A percentile compares a stretch with the other conserved stretches of the same genome.
Evolutionary conservation across 2,888 invertebrate genomes (phyloP).

Genomic region (Nebria brevicollis): DNA sequence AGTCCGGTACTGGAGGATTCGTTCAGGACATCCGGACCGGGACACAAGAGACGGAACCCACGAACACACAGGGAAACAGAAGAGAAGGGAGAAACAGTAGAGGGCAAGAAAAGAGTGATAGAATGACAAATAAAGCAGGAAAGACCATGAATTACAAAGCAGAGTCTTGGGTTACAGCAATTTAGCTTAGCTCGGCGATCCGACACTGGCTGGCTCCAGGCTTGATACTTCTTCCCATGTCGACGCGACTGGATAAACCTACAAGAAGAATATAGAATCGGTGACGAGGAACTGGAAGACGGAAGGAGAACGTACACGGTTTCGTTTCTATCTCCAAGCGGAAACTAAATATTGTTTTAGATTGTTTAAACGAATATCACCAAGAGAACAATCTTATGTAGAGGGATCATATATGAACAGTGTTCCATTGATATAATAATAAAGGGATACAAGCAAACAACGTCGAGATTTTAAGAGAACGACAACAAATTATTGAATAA

Average conservation of each 20-base stretch:
- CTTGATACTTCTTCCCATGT: constrained; percentile 22
- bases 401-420: background rate
- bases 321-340: constrained; percentile 25
- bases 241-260: constrained; percentile 1
- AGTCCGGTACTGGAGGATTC: constrained; percentile 9
- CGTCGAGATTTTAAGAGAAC: too few species aligned
- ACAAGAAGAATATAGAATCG: background rate
- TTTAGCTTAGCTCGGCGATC: constrained; percentile 53
- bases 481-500: too few species aligned
- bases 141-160: constrained; percentile 65
- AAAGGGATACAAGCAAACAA: background rate
- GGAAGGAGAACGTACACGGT: background rate
- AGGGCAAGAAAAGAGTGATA: constrained; percentile 59
- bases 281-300: background rate
- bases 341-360: constrained; percentile 45
- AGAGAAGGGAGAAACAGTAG: constrained; percentile 54
- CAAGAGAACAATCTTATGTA: constrained; percentile 37
- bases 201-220: constrained; percentile 23
- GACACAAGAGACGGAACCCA: constrained; percentile 7
- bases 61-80: constrained; percentile 47
- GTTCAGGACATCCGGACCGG: constrained; percentile 23
- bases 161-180: constrained; percentile 62
- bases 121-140: constrained; percentile 64
- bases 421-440: constrained; percentile 1
- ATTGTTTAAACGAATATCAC: constrained; percentile 41